These are phyloP conservation scores for Botrylloides violaceus DNA, from an alignment of 23 tunicate species.

Conservation along the genomic window DNA sequence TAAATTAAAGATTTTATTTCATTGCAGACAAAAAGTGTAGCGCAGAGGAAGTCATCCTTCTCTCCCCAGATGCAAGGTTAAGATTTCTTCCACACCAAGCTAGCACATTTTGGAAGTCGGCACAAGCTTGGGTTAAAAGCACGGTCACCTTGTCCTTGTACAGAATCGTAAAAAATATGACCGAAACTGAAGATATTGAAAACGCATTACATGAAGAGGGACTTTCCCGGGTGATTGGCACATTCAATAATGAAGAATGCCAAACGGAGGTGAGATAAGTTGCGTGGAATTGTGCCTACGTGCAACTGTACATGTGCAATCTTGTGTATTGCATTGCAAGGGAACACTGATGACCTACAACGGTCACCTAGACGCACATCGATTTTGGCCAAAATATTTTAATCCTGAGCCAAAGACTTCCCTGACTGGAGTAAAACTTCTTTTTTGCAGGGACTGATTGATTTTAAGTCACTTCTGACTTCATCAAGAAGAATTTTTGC, in stretches of 20 bases:
- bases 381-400: too few relatives aligned
- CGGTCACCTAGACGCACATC: too few relatives aligned
- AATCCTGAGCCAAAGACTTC: too few relatives aligned
- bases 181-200: background rate
- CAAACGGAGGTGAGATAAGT: background rate
- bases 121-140: constrained; percentile 13
- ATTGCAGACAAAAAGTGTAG: background rate
- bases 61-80: background rate
- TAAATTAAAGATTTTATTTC: background rate
- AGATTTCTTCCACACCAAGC: background rate
- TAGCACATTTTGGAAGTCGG: constrained; percentile 7
- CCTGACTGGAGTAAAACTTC: too few relatives aligned
- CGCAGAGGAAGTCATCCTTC: background rate
- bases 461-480: constrained; percentile 6
- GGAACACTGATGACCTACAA: too few relatives aligned
- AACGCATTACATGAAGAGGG: background rate
- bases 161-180: background rate
- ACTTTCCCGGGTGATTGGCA: background rate
- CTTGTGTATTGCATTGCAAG: too few relatives aligned
- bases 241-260: background rate
- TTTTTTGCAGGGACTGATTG: background rate
- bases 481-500: background rate
- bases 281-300: too few relatives aligned
- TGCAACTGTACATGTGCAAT: too few relatives aligned
- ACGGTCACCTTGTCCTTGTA: background rate